Conservation (phyloP, 2,113 vertebrate species). For the Collichthys lucidus region DNA sequence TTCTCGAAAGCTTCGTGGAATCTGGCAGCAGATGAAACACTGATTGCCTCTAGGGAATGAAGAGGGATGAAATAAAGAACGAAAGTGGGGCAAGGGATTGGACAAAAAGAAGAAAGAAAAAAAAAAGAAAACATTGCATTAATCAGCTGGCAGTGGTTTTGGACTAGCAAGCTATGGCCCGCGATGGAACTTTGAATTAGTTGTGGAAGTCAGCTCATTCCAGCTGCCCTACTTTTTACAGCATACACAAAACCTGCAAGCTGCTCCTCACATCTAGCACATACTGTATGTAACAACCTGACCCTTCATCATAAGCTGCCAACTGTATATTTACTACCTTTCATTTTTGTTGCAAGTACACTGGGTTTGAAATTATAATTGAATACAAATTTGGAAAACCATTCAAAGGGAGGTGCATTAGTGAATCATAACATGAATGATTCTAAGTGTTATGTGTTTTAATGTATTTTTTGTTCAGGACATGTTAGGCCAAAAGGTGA, state of each 20-base stretch:
- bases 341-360: not conserved
- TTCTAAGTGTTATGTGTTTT: not conserved
- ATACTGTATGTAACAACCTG: not conserved
- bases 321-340: not conserved
- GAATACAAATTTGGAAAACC: not conserved
- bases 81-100: constrained; percentile 69
- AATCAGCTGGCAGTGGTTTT: constrained; percentile 70
- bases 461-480: not conserved
- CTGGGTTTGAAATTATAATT: not conserved
- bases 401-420: too few species aligned
- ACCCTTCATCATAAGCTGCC: not conserved
- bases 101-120: not conserved
- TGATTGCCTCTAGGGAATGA: constrained; percentile 57
- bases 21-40: constrained; percentile 69
- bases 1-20: constrained; percentile 57
- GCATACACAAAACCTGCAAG: constrained; percentile 32
- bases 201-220: constrained; percentile 63
- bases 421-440: not conserved
- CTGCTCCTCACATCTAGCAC: not conserved
- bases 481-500: not conserved
- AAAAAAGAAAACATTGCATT: constrained; percentile 69
- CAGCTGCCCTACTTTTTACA: constrained; percentile 61
- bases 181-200: constrained; percentile 67
- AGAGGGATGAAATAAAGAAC: constrained; percentile 57
- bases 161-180: constrained; percentile 45